Conservation (phyloP, 2,113 vertebrate species). For the Camelus dromedarius region DNA sequence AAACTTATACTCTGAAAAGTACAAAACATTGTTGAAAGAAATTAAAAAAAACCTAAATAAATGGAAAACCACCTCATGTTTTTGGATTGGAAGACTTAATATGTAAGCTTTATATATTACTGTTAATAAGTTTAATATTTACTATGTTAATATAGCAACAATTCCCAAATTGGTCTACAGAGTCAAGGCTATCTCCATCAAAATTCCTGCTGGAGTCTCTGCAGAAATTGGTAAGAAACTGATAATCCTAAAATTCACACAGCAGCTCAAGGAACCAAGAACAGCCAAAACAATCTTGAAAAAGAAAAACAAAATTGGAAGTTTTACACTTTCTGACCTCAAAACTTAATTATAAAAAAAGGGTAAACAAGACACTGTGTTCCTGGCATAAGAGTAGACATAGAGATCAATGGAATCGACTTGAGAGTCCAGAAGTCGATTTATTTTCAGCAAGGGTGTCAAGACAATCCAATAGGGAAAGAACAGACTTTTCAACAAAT, state of each 20-base stretch:
- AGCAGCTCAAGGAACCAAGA: background rate
- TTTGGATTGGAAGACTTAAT: background rate
- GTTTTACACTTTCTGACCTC: background rate
- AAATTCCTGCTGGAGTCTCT: constrained; percentile 4
- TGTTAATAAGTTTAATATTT: background rate
- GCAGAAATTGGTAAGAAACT: background rate
- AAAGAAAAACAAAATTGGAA: background rate
- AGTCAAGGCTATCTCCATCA: background rate
- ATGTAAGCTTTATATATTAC: background rate
- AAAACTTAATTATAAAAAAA: background rate
- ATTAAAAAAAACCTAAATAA: background rate
- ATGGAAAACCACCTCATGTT: background rate
- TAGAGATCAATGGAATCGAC: background rate
- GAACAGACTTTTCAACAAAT: background rate
- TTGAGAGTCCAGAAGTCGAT: background rate
- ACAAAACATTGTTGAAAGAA: background rate
- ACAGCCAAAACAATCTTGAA: background rate
- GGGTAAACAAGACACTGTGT: background rate
- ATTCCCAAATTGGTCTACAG: background rate
- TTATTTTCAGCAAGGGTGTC: background rate
- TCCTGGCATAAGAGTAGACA: background rate
- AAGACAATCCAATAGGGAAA: background rate
- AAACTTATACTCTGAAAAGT: constrained; percentile 18
- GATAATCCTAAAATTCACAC: background rate
- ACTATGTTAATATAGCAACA: background rate